Percentiles rank a stretch among this genome's conserved stretches.
Conservation (phyloP, 2,797 vertebrate genomes). For the Acomys russatus region DNA sequence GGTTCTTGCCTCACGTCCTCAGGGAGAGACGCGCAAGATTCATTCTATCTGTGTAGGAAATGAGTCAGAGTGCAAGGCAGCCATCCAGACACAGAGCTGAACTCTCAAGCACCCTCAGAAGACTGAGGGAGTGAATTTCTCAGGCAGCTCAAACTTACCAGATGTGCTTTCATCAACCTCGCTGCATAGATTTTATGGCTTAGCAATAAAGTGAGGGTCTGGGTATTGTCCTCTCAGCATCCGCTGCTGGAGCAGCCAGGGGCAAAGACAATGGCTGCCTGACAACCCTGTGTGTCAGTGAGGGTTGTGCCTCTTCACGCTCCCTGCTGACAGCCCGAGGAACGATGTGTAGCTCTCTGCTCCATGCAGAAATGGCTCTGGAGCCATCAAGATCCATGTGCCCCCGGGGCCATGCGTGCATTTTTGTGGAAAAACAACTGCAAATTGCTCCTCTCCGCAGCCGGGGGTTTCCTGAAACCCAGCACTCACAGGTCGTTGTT, state of each 20-base stretch:
- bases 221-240: not conserved
- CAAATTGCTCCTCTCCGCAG: not conserved
- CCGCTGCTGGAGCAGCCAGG: not conserved
- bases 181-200: not conserved
- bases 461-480: not conserved
- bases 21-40: not conserved
- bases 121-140: constrained; percentile 20
- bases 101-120: constrained; percentile 46
- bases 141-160: not conserved
- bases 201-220: not conserved
- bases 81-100: not conserved
- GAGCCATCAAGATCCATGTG: not conserved
- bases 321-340: not conserved
- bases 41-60: not conserved
- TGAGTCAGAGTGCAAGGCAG: constrained; percentile 26
- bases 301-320: not conserved
- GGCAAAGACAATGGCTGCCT: not conserved
- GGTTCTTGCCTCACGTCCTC: constrained; percentile 9
- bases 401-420: not conserved
- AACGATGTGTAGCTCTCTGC: constrained; percentile 3
- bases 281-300: not conserved
- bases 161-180: not conserved
- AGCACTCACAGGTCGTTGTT: not conserved
- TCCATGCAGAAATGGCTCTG: constrained; percentile 41
- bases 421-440: constrained; percentile 8